phyloP scores from a whole-genome alignment of 1,140 invertebrate species.

The Phenacoccus solenopsis region DNA sequence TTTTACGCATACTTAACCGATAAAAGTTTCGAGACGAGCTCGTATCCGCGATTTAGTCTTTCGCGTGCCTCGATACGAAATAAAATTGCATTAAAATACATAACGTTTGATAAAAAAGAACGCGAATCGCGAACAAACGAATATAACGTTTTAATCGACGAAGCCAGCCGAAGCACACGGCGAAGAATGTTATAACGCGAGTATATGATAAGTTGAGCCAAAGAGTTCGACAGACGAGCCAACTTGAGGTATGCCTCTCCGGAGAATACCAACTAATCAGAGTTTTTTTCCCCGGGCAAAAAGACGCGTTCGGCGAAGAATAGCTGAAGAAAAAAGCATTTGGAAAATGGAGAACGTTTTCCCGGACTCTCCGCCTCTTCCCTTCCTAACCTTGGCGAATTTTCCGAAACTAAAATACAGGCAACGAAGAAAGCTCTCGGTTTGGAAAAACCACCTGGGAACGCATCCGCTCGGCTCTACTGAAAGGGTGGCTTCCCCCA shows the following conservation, averaged over 20 bases:
- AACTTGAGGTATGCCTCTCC: conserved; percentile 7
- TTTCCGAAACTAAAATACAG: conserved; percentile 15
- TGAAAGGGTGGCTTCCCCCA: conserved; percentile 13
- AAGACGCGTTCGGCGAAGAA: neutral
- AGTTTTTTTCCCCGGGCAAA: conserved; percentile 5
- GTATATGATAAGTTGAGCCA: conserved; percentile 8
- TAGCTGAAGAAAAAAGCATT: conserved; percentile 9
- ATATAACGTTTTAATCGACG: neutral
- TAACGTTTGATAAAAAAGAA: too few species aligned
- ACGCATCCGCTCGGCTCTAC: conserved; percentile 13
- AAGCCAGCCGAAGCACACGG: too few species aligned
- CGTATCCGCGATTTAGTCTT: too few species aligned
- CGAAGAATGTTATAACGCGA: too few species aligned
- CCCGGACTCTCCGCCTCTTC: neutral
- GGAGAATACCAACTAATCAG: conserved; percentile 11
- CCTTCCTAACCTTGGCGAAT: neutral
- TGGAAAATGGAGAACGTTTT: conserved; percentile 1
- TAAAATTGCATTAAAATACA: too few species aligned
- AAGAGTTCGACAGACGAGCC: conserved; percentile 7
- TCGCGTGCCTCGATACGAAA: too few species aligned
- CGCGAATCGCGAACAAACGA: too few species aligned
- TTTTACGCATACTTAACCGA: too few species aligned
- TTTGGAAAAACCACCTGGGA: conserved; percentile 14
- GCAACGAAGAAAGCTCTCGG: conserved; percentile 12
- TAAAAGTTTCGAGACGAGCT: too few species aligned